Evolutionary conservation across 1,140 invertebrate genomes (phyloP).

Genomic region (Dreissena rostriformis): DNA sequence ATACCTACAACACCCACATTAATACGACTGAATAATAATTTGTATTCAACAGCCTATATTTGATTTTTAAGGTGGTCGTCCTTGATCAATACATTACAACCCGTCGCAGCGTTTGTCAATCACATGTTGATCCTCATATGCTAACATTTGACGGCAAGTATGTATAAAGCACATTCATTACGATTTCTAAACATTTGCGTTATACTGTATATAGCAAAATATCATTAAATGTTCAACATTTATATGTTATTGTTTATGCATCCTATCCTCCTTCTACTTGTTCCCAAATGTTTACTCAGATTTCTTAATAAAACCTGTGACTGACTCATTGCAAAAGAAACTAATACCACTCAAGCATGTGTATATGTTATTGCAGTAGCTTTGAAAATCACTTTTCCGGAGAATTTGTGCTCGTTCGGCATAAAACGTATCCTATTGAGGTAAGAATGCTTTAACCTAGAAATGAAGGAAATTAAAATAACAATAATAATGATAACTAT

Average conservation of each 20-base stretch:
- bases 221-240: neutral
- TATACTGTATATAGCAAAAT: neutral
- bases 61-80: neutral
- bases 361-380: neutral
- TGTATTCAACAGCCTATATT: neutral
- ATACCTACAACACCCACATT: neutral
- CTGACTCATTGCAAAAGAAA: too few species aligned
- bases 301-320: neutral
- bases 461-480: too few species aligned
- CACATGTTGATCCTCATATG: slow-evolving; percentile 19
- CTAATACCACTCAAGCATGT: too few species aligned
- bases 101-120: slow-evolving; percentile 8
- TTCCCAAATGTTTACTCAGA: neutral
- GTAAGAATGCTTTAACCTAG: too few species aligned
- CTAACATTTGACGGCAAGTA: slow-evolving; percentile 26
- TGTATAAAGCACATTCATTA: too few species aligned
- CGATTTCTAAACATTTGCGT: too few species aligned
- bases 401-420: slow-evolving; percentile 2
- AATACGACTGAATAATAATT: neutral
- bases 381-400: slow-evolving; percentile 5
- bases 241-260: neutral
- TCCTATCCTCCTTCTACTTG: neutral
- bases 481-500: too few species aligned
- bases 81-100: neutral
- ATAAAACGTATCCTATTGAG: slow-evolving; percentile 29